Base-by-base conservation (phyloP, 2,888 invertebrate genomes). In the Schizaphis graminum region DNA sequence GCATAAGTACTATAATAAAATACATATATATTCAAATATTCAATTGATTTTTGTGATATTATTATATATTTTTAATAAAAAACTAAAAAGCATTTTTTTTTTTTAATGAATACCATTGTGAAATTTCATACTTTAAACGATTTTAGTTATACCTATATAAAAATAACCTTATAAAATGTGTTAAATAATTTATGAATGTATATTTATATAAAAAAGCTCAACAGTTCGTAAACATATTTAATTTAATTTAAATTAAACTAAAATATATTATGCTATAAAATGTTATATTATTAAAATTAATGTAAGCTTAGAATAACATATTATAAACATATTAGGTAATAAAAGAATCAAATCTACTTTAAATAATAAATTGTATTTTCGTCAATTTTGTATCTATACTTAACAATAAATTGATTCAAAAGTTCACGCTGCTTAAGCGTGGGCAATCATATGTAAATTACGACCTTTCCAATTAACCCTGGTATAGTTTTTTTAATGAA, bases 391-490 rank as follows among this genome's bases (percentile, higher is more conserved):
- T 21, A 44, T 53, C 28, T 86, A 44, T 44, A 85, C 61, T 92
- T 57, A 86, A 41, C 77, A 77, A 77, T 77, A 35, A 91, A 89
- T 85, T 90, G 89, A 90, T 93, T 47, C 44, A 10, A 47, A 93
- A 84, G 53, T 93, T 57, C 35, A 57, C 26, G 24, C 26, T 90
- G 84, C 44, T 44, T 41, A 47, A 5, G 57, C 35, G 85, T 89
- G 56, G 89, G 93, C 77, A 57, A 90, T 67, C 53, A 56, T 89
- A 77, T 57, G 91, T 94, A 67, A 85, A 94, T 94, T 90, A 91
- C 86, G 86, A 91, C 94, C 90, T 94, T 1, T 67, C 21, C 90
- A 94, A 86, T 94, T 94, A 94, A 94, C 94, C 94, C 44, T 4
- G 4, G 89, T 24, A 77, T 77, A 2, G 24, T 77, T 61, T 44